Base-by-base conservation (phyloP, 2,797 vertebrate species). In the Mus minutoides region DNA sequence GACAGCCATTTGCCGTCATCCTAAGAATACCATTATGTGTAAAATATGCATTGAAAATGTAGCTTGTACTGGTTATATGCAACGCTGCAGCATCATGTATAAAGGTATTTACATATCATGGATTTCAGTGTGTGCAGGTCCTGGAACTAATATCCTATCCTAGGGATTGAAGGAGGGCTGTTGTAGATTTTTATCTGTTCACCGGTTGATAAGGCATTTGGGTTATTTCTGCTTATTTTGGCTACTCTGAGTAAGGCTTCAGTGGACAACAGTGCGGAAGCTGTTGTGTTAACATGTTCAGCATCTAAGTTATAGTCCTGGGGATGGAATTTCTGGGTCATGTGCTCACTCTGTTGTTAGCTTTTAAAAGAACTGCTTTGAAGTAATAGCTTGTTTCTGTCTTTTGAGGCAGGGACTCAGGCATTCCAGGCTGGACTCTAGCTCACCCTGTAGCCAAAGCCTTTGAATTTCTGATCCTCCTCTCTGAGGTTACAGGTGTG, bases 1-100 rank as follows among this genome's bases (percentile, higher is more conserved):
- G 67, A 67, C 94, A 89, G 73, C 34, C 52, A 60, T 96, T 93
- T 93, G 69, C 49, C 40, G 86, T 3, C 54, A 22, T 90, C 43
- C 85, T 90, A 90, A 83, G 58, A 67, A 64, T 43, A 56, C 52
- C 2, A 24, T 75, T 58, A 43, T 75, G 24, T 73, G 40, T 54
- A 29, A 37, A 6, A 52, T 29, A 37, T 1, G 13, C 71, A 26
- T 26, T 69, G 64, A 69, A 67, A 69, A 26, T 71, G 46, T 69
- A 37, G 14, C 6, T 64, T 24, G 22, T 43, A 40, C 58, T 31
- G 26, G 43, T 77, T 37, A 24, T n/a, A 24, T n/a, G 16, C 1
- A 17, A 87, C 11, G 3, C 16, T 10, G n/a, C 16, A 2, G 29
- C 2, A 49, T 80, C 69, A 19, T 79, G 7, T 29, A 22, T 67